phyloP scores from a whole-genome alignment of 2,113 vertebrate species.

The Shinisaurus crocodilurus region DNA sequence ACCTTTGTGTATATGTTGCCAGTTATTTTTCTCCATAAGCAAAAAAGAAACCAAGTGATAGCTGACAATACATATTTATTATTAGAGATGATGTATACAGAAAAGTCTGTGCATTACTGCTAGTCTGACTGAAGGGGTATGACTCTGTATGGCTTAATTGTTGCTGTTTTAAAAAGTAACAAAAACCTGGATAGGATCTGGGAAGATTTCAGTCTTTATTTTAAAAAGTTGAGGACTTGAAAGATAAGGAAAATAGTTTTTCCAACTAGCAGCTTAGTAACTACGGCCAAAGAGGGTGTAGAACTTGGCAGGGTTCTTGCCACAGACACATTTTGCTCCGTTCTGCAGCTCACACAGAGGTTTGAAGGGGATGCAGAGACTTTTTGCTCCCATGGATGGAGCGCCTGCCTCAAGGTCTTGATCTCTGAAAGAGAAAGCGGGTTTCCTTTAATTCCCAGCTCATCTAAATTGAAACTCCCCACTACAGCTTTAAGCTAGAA shows the following conservation, averaged over 20 bases:
- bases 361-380: slow-evolving; percentile 95
- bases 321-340: slow-evolving; percentile 87
- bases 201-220: slow-evolving; percentile 58
- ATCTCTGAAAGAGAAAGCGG: slow-evolving; percentile 82
- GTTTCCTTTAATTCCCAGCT: slow-evolving; percentile 13
- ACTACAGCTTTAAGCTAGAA: background rate
- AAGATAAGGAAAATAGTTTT: slow-evolving; percentile 54
- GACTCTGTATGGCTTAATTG: slow-evolving; percentile 65
- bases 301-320: slow-evolving; percentile 88
- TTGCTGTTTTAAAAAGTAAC: slow-evolving; percentile 73
- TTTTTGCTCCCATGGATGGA: slow-evolving; percentile 98
- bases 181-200: slow-evolving; percentile 66
- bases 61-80: slow-evolving; percentile 80
- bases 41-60: slow-evolving; percentile 32
- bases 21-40: background rate
- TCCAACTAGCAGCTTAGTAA: slow-evolving; percentile 79
- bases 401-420: slow-evolving; percentile 97
- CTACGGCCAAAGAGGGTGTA: slow-evolving; percentile 98
- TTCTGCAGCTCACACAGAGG: slow-evolving; percentile 85
- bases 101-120: slow-evolving; percentile 74
- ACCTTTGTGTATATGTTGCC: background rate
- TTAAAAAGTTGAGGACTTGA: slow-evolving; percentile 61
- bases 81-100: slow-evolving; percentile 73
- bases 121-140: slow-evolving; percentile 46
- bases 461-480: background rate